Evolutionary conservation across 1,140 invertebrate species (phyloP).

Genomic region (Arion vulgaris): DNA sequence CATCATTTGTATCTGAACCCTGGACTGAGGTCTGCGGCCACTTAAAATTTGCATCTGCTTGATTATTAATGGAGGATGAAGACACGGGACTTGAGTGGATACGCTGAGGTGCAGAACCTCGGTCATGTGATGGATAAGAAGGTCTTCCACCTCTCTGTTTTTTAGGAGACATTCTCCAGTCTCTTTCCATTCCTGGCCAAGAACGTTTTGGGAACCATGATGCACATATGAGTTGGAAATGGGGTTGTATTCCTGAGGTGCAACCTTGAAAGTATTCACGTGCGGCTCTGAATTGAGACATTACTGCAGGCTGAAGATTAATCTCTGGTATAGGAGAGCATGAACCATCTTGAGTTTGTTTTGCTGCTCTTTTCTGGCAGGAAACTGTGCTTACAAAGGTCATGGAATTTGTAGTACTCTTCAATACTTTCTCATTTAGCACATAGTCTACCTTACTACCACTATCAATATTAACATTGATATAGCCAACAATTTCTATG

Average conservation of each 20-base stretch:
- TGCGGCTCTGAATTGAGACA: constrained; percentile 8
- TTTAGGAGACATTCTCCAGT: constrained; percentile 34
- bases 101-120: neutral
- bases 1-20: constrained; percentile 1
- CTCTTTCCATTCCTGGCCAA: constrained; percentile 23
- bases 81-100: neutral
- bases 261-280: neutral
- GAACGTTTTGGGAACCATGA: constrained; percentile 27
- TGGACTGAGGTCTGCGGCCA: neutral
- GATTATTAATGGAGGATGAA: neutral
- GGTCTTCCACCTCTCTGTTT: constrained; percentile 8
- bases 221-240: constrained; percentile 25
- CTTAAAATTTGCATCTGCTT: neutral
- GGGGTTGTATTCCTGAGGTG: neutral
- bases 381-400: constrained; percentile 48
- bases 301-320: neutral
- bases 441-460: constrained; percentile 42
- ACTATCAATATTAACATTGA: constrained; percentile 42
- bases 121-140: neutral
- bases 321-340: constrained; percentile 17
- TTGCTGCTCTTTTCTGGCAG: constrained; percentile 38
- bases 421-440: constrained; percentile 44
- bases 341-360: constrained; percentile 1
- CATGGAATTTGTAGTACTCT: constrained; percentile 40
- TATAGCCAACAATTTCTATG: constrained; percentile 43